Conservation (phyloP, 2,888 invertebrate genomes). For the Lasioglossum figueresi region DNA sequence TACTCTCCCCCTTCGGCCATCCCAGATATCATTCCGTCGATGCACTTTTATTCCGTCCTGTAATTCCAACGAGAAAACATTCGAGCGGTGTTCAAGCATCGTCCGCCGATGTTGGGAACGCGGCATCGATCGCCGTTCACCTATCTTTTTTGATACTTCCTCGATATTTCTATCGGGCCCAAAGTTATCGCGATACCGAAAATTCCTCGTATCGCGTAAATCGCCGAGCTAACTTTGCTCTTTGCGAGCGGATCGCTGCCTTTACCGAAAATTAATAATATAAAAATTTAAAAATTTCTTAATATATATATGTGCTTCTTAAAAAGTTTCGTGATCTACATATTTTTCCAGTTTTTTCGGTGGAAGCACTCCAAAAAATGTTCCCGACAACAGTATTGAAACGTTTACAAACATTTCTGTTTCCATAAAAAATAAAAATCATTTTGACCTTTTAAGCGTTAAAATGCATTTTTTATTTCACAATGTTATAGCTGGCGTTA, state of each 20-base stretch:
- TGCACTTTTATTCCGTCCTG: slow-evolving; percentile 11
- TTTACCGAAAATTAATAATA: background rate
- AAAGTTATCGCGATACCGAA: slow-evolving; percentile 6
- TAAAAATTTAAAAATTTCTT: too few relatives aligned
- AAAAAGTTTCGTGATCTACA: too few relatives aligned
- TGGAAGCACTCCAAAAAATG: too few relatives aligned
- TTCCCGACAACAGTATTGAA: too few relatives aligned
- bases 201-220: background rate
- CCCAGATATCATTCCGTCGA: slow-evolving; percentile 20
- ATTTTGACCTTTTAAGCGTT: too few relatives aligned
- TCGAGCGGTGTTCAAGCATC: background rate
- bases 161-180: slow-evolving; percentile 31
- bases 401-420: too few relatives aligned
- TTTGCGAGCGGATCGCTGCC: too few relatives aligned
- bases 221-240: background rate
- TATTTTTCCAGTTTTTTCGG: too few relatives aligned
- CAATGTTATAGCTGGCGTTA: too few relatives aligned
- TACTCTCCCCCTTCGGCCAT: background rate
- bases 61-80: slow-evolving; percentile 22
- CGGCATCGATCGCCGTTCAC: slow-evolving; percentile 19
- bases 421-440: too few relatives aligned
- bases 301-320: too few relatives aligned
- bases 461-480: too few relatives aligned
- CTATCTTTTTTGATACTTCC: slow-evolving; percentile 21
- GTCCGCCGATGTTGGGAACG: background rate